These are phyloP conservation scores for Drosophila pegasa DNA, from an alignment of 2,888 invertebrate species.

Conservation along the genomic window DNA sequence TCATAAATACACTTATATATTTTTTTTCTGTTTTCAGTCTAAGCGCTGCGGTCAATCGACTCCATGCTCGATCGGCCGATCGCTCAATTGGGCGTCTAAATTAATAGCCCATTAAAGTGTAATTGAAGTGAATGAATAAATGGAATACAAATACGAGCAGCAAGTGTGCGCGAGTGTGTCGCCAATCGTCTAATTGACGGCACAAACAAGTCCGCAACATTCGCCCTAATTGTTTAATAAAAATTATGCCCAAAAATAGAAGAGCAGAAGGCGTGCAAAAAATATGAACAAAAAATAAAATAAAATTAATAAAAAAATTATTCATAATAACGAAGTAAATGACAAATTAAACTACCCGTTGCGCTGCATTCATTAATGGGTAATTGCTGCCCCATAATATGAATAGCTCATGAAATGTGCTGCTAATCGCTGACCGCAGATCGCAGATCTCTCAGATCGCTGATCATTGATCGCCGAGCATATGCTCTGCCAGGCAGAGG, in stretches of 20 bases:
- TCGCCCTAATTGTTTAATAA: constrained; percentile 64
- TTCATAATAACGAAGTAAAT: constrained; percentile 20
- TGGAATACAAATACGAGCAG: constrained; percentile 25
- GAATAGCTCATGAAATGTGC: constrained; percentile 22
- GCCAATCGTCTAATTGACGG: constrained; percentile 40
- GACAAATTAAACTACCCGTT: constrained; percentile 25
- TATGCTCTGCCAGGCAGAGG: constrained; percentile 23
- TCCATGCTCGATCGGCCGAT: constrained; percentile 34
- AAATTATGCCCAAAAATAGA: constrained; percentile 63
- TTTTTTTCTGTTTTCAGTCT: background rate
- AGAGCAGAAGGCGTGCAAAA: constrained; percentile 48
- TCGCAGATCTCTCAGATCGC: constrained; percentile 1
- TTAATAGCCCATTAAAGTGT: constrained; percentile 57
- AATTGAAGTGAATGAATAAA: constrained; percentile 65
- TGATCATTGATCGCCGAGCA: constrained; percentile 13
- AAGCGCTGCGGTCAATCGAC: constrained; percentile 25
- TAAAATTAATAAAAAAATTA: constrained; percentile 2
- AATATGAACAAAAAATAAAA: constrained; percentile 11
- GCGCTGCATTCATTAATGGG: constrained; percentile 27
- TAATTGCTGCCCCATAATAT: constrained; percentile 30
- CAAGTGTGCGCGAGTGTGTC: background rate
- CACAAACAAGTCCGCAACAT: constrained; percentile 35
- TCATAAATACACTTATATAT: no score
- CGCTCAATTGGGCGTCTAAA: constrained; percentile 59
- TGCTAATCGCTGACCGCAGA: constrained; percentile 15